Evolutionary conservation across 64 coral and sea anemone genomes (phyloP).

Genomic region (Montipora capricornis): DNA sequence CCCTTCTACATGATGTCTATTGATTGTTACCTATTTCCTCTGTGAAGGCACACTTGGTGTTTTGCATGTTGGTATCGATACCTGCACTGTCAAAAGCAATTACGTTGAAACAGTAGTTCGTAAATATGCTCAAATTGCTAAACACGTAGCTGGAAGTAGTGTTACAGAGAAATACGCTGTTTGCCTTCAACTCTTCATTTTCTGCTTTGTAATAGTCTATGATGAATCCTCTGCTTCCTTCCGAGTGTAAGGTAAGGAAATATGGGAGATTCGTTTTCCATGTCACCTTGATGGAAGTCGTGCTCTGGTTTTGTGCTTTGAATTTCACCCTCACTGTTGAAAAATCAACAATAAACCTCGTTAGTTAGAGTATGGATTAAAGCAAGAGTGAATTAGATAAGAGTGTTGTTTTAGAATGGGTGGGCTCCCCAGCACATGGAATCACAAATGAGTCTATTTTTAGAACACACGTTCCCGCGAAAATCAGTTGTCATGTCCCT

Average conservation of each 20-base stretch:
- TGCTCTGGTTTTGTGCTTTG: conserved; percentile 13
- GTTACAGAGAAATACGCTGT: not conserved
- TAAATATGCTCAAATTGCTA: not conserved
- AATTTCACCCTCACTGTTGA: conserved; percentile 16
- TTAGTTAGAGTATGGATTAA: not conserved
- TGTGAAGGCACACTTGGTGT: not conserved
- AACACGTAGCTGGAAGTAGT: not conserved
- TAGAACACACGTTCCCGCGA: too few relatives aligned
- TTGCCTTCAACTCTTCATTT: not conserved
- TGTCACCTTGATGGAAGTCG: conserved; percentile 8
- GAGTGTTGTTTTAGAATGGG: too few relatives aligned
- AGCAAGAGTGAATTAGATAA: too few relatives aligned
- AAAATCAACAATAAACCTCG: not conserved
- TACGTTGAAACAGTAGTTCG: conserved; percentile 24
- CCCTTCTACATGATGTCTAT: not conserved
- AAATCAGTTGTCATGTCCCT: too few relatives aligned
- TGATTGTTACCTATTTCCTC: not conserved
- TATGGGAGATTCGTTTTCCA: not conserved
- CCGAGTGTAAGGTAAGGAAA: not conserved
- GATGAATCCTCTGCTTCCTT: not conserved
- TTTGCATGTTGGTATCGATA: not conserved
- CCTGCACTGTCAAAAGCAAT: not conserved
- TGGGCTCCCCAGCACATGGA: too few relatives aligned
- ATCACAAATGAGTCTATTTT: too few relatives aligned
- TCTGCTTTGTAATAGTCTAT: conserved; percentile 2